Evolutionary conservation across 2,113 vertebrate species (phyloP).

Genomic region (Pterocles burchelli): DNA sequence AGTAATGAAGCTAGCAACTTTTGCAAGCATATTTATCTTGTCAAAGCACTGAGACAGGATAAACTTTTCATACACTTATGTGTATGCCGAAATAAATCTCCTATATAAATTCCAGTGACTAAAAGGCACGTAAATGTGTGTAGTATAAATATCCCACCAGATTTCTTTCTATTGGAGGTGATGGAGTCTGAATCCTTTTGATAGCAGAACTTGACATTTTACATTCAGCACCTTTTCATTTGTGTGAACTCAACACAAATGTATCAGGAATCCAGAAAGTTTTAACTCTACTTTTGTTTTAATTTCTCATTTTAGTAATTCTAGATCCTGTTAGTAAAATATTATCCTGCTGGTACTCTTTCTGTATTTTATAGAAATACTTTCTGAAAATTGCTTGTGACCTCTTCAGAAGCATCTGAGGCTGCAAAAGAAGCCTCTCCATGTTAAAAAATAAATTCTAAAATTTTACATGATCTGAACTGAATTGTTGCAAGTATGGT

Average conservation of each 20-base stretch:
- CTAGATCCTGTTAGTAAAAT: background rate
- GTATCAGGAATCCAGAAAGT: background rate
- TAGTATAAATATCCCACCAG: background rate
- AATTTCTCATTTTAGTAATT: background rate
- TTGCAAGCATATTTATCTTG: background rate
- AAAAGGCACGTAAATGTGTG: background rate
- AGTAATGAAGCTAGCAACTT: background rate
- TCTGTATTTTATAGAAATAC: background rate
- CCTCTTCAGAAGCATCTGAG: background rate
- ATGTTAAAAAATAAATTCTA: background rate
- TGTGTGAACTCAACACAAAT: background rate
- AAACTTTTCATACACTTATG: background rate
- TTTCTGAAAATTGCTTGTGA: background rate
- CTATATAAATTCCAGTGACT: background rate
- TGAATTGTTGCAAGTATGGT: background rate
- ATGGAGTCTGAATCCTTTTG: background rate
- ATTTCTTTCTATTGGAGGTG: background rate
- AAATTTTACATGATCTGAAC: background rate
- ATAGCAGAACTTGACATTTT: background rate
- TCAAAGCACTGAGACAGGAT: background rate
- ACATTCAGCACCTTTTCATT: background rate
- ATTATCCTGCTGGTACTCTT: background rate
- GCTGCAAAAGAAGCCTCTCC: background rate
- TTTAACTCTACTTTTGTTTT: background rate
- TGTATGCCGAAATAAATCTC: background rate